Base-by-base conservation (phyloP, 1,140 invertebrate species). In the Musca domestica region DNA sequence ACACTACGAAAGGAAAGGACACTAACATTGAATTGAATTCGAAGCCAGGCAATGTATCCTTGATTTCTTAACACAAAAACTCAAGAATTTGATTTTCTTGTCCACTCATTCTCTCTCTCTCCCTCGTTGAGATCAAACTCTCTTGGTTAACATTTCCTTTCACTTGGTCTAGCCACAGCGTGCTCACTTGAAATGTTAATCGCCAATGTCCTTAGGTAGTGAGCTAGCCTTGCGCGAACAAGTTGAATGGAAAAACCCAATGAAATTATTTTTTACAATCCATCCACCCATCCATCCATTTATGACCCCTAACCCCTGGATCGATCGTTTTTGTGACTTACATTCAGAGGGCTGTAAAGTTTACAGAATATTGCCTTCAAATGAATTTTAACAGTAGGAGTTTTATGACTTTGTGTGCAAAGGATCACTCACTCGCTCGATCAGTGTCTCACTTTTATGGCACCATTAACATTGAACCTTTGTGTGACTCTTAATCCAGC, bases 161-260 rank as follows among this genome's bases (percentile, higher is more conserved):
- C 27, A 4, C 27, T 30, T 30, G 27, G 9, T 30, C 9, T 30
- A 30, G 34, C 4, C 34, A 7, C 34, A 41, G n/a, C n/a, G n/a
- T n/a, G n/a, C 34, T 41, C 34, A 41, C 34, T 41, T 41, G 34
- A 41, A 56, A 56, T 56, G 52, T 30, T 56, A 30, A 56, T 41
- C 34, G 34, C 34, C 34, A 41, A 2, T 41, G 34, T 30, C 27
- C 27, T 30, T 56, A 56, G 52, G 52, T 56, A 27, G 52, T 27
- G n/a, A 27, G 12, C 12, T 2, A 52, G 27, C 20, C 3, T 41
- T 41, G 23, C 23, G n/a, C 22, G 52, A 54, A 56, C 52, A 56
- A 56, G 52, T 56, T 56, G 52, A 56, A 56, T 56, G 52, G 52
- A 56, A 56, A 56, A 56, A 56, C 52, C 52, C 52, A 56, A 54